These are phyloP conservation scores for Globodera rostochiensis DNA, from an alignment of 1,140 invertebrate genomes.

Conservation along the genomic window DNA sequence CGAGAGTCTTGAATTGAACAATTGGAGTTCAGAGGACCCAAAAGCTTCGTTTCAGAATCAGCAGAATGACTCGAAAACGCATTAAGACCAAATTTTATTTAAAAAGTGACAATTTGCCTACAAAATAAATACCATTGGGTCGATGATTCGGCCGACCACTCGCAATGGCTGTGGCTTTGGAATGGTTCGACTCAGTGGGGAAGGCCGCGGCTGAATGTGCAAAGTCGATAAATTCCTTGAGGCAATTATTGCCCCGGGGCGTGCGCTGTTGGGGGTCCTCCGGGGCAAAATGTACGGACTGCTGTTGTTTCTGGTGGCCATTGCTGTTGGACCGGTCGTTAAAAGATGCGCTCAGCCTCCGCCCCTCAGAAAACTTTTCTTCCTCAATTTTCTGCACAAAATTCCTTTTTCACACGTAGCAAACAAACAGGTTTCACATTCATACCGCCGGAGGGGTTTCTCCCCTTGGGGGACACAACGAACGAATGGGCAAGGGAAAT, in stretches of 20 bases:
- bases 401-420: not conserved
- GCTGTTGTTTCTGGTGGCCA: not conserved
- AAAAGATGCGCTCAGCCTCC: not conserved
- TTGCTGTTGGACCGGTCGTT: not conserved
- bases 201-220: not conserved
- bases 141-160: constrained; percentile 8
- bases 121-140: constrained; percentile 5
- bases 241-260: not conserved
- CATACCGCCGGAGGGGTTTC: not conserved
- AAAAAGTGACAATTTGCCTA: not conserved
- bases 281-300: constrained; percentile 1
- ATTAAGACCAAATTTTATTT: no score
- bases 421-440: not conserved
- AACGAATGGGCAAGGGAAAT: not conserved
- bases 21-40: not conserved
- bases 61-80: no score
- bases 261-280: not conserved
- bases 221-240: not conserved
- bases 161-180: not conserved
- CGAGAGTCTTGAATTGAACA: not conserved
- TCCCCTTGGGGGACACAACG: not conserved
- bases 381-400: not conserved
- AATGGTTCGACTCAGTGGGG: not conserved
- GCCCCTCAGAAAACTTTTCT: not conserved
- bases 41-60: not conserved